Conservation (phyloP, 2,797 vertebrate species). For the Sebastes cheni region DNA sequence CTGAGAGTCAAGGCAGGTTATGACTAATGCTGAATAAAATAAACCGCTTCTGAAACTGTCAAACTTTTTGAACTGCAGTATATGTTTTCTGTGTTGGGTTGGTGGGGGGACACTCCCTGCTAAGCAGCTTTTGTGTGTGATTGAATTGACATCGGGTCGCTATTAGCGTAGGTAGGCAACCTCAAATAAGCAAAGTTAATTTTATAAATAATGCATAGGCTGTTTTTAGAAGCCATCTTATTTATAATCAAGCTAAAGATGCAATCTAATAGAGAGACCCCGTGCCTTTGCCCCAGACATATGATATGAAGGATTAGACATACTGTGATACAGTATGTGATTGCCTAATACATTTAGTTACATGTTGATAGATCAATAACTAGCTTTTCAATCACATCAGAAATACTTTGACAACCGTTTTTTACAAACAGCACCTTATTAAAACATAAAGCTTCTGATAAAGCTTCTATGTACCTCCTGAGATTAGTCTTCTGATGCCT, state of each 20-base stretch:
- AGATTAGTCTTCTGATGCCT: constrained; percentile 22
- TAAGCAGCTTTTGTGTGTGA: constrained; percentile 15
- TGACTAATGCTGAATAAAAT: not conserved
- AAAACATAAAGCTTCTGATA: constrained; percentile 21
- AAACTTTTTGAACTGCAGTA: not conserved
- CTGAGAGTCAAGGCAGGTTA: not conserved
- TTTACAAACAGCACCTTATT: constrained; percentile 37
- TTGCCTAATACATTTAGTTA: constrained; percentile 25
- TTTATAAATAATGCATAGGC: constrained; percentile 68
- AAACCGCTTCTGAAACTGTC: not conserved
- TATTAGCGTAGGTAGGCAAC: constrained; percentile 28
- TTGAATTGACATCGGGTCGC: not conserved
- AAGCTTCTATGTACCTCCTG: constrained; percentile 24
- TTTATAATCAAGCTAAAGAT: constrained; percentile 53
- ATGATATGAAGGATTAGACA: constrained; percentile 12
- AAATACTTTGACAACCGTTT: constrained; percentile 3
- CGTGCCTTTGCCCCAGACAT: constrained; percentile 5
- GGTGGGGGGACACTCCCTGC: not conserved
- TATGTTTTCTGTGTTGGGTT: not conserved
- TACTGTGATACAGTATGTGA: constrained; percentile 24
- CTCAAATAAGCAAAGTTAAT: constrained; percentile 43
- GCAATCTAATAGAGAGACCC: constrained; percentile 6
- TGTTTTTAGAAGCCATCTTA: constrained; percentile 17
- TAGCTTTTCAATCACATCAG: constrained; percentile 19
- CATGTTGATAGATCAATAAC: not conserved